phyloP scores from a whole-genome alignment of 1,140 invertebrate species.

The Heliothis subflexa region DNA sequence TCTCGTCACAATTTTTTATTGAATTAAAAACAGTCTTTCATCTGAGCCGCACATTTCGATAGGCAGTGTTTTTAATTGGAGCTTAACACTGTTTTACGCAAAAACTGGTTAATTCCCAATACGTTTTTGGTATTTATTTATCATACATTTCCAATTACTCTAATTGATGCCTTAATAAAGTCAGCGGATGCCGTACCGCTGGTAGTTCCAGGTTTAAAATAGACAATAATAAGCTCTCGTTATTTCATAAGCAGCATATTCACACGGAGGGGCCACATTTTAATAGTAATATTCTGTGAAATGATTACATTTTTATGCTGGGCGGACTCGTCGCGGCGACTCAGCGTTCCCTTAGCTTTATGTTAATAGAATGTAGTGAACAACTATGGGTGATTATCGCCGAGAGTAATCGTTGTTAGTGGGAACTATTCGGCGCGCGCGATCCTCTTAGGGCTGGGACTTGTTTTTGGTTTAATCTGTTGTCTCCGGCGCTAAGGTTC shows the following conservation, averaged over 20 bases:
- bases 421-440: constrained; percentile 38
- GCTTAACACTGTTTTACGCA: neutral
- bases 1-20: neutral
- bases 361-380: constrained; percentile 43
- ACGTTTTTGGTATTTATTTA: constrained; percentile 15
- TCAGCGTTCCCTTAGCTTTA: constrained; percentile 37
- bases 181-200: neutral
- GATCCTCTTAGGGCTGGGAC: constrained; percentile 15
- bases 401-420: constrained; percentile 41
- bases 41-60: neutral
- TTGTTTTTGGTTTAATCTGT: constrained; percentile 16
- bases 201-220: neutral
- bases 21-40: neutral
- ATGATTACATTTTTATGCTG: constrained; percentile 42
- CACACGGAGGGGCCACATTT: constrained; percentile 34
- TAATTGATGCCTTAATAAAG: constrained; percentile 7
- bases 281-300: constrained; percentile 36
- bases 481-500: constrained; percentile 1
- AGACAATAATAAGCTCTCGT: constrained; percentile 29
- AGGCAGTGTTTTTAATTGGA: neutral
- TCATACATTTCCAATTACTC: constrained; percentile 17
- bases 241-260: constrained; percentile 38
- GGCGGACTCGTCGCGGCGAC: constrained; percentile 27
- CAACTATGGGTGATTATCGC: constrained; percentile 40
- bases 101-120: neutral